Evolutionary conservation across 2,888 invertebrate genomes (phyloP).

Genomic region (Villa cingulata): DNA sequence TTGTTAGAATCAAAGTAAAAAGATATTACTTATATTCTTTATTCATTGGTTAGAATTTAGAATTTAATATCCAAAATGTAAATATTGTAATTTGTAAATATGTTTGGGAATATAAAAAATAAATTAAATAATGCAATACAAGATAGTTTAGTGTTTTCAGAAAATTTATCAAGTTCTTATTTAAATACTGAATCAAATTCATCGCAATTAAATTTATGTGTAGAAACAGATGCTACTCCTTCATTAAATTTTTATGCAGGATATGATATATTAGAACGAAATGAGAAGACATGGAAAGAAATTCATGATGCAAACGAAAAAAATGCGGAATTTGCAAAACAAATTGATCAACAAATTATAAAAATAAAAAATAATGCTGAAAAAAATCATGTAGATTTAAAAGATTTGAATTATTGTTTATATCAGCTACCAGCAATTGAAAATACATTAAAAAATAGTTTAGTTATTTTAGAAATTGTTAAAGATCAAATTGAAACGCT

Average conservation of each 20-base stretch:
- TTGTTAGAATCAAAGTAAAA: no score
- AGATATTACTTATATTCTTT: no score
- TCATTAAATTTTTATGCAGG: conserved; percentile 44
- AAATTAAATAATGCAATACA: conserved; percentile 38
- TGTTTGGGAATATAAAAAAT: conserved; percentile 38
- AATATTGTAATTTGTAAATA: no score
- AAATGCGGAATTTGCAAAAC: conserved; percentile 42
- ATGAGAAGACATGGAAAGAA: conserved; percentile 51
- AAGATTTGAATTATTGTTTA: conserved; percentile 26
- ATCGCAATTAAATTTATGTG: conserved; percentile 11
- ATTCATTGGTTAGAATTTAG: no score
- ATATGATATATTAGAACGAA: conserved; percentile 46
- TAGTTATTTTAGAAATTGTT: conserved; percentile 34
- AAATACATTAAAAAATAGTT: conserved; percentile 31
- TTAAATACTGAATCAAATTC: neutral
- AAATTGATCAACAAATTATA: conserved; percentile 38
- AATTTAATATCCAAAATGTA: no score
- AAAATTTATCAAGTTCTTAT: conserved; percentile 16
- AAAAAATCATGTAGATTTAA: conserved; percentile 21
- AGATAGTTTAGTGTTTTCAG: conserved; percentile 35
- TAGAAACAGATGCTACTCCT: conserved; percentile 15
- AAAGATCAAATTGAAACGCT: conserved; percentile 42
- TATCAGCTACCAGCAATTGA: conserved; percentile 29
- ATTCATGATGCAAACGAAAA: conserved; percentile 47
- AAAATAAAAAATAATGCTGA: conserved; percentile 28